Evolutionary conservation across 1,140 invertebrate species (phyloP).

Genomic region (Atta cephalotes): DNA sequence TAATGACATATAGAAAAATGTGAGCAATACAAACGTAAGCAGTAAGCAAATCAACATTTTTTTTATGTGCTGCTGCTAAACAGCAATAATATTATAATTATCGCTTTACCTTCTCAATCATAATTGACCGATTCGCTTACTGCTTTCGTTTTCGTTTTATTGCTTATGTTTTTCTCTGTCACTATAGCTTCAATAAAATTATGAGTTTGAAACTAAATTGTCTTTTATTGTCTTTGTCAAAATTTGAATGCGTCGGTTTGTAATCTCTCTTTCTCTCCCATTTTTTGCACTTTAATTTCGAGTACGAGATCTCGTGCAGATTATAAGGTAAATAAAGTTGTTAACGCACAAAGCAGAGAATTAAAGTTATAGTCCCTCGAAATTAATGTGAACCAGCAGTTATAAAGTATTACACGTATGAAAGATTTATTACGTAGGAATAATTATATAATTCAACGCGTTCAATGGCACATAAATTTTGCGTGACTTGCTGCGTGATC

Average conservation of each 20-base stretch:
- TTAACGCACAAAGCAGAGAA: constrained; percentile 26
- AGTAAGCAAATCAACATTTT: too few species aligned
- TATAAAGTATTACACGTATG: constrained; percentile 48
- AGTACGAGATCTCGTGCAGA: constrained; percentile 49
- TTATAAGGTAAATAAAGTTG: constrained; percentile 49
- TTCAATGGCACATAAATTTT: constrained; percentile 56
- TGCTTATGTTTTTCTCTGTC: too few species aligned
- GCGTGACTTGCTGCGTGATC: constrained; percentile 47
- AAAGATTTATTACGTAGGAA: constrained; percentile 50
- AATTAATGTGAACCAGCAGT: constrained; percentile 37
- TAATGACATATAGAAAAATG: too few species aligned
- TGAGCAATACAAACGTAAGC: too few species aligned
- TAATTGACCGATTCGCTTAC: too few species aligned
- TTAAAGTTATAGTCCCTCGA: constrained; percentile 28
- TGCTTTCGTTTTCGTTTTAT: too few species aligned
- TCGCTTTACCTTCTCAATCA: too few species aligned
- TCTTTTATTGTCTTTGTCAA: neutral
- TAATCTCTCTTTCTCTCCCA: neutral
- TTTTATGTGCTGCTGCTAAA: too few species aligned
- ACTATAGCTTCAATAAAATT: neutral
- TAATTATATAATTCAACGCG: constrained; percentile 57
- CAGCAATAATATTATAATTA: too few species aligned
- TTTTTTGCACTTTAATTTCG: constrained; percentile 31
- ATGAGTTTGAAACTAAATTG: neutral
- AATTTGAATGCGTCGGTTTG: constrained; percentile 7